phyloP scores from a whole-genome alignment of 2,113 vertebrate genomes.

The Cyphomyrus discorhynchus region DNA sequence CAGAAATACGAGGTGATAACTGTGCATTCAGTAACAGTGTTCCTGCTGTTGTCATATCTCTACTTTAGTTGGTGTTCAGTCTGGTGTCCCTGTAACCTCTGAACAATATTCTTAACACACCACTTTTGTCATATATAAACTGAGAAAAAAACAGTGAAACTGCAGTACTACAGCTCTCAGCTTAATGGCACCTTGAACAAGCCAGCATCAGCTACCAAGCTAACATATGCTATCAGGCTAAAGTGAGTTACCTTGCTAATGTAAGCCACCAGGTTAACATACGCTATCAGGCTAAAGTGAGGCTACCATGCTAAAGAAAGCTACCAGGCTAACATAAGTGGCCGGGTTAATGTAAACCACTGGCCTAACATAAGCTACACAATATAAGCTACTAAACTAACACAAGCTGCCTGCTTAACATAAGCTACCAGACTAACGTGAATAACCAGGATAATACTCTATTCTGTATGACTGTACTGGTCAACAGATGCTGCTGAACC shows the following conservation, averaged over 20 bases:
- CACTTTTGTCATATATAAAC: background rate
- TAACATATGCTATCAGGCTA: background rate
- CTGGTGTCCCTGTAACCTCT: background rate
- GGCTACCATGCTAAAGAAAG: background rate
- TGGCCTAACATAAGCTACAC: background rate
- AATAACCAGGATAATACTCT: background rate
- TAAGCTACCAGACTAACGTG: background rate
- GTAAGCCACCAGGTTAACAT: background rate
- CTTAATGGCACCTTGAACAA: background rate
- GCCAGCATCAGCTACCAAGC: background rate
- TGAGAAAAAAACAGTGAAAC: background rate
- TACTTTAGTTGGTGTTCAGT: background rate
- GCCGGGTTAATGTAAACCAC: background rate
- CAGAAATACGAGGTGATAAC: background rate
- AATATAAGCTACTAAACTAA: too few relatives aligned
- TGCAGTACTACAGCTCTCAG: background rate
- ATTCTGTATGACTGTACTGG: background rate
- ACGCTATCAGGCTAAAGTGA: background rate
- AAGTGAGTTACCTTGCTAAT: background rate
- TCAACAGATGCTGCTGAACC: background rate
- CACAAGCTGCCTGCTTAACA: background rate
- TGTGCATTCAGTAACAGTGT: background rate
- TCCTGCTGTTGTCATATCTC: background rate
- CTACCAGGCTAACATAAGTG: background rate
- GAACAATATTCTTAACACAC: background rate